Conservation (phyloP, 2,888 invertebrate genomes). For the Diogma glabrata region DNA sequence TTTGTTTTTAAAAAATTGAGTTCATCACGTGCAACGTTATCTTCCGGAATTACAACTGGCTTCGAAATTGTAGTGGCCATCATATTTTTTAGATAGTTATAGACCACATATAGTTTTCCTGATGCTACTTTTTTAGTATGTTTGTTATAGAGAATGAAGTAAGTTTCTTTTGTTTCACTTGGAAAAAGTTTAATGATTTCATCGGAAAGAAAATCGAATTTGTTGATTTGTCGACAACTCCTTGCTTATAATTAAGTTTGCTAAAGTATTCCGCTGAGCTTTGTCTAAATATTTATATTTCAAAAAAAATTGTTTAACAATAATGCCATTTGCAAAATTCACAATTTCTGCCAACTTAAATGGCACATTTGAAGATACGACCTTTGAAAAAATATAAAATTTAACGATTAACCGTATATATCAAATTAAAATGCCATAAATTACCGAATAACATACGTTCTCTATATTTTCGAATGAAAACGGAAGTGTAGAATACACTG, state of each 20-base stretch:
- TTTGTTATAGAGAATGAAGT: neutral
- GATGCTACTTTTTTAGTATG: neutral
- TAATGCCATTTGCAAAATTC: neutral
- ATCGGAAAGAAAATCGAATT: neutral
- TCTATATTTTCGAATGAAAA: neutral
- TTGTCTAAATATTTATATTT: neutral
- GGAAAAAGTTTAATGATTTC: constrained; percentile 1
- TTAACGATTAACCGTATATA: neutral
- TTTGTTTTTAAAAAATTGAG: neutral
- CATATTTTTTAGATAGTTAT: neutral
- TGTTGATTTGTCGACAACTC: neutral
- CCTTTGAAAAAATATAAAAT: neutral
- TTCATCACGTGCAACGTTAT: neutral
- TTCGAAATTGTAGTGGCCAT: neutral
- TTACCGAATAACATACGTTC: neutral
- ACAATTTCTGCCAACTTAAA: neutral
- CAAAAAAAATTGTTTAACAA: neutral
- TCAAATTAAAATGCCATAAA: neutral
- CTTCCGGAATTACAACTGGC: neutral
- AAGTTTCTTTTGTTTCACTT: neutral
- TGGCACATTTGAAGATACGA: neutral
- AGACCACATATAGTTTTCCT: neutral
- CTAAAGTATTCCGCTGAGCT: neutral
- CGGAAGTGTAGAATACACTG: neutral
- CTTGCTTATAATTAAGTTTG: neutral